Evolutionary conservation across 2,888 invertebrate species (phyloP).

Genomic region (Piscicola geometra): DNA sequence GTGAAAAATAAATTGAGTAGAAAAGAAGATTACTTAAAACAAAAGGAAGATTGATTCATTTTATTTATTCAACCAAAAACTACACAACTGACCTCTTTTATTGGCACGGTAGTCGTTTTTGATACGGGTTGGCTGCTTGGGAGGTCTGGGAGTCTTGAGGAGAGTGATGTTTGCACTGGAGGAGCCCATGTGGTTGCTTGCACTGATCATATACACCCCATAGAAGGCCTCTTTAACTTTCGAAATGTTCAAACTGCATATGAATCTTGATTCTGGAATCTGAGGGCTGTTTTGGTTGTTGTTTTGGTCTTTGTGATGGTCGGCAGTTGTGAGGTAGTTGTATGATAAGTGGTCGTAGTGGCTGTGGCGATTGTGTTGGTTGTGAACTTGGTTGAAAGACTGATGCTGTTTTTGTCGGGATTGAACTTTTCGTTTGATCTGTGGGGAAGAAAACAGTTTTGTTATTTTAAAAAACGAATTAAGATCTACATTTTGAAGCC

Average conservation of each 20-base stretch:
- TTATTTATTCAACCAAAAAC: not conserved
- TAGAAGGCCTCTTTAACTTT: not conserved
- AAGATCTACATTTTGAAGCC: too few species aligned
- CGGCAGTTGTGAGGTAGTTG: not conserved
- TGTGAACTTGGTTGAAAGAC: too few species aligned
- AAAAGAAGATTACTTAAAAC: not conserved
- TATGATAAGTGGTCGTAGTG: not conserved
- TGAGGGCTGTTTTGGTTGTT: too few species aligned
- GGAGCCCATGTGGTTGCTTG: not conserved
- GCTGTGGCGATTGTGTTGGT: not conserved
- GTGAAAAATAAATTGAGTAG: too few species aligned
- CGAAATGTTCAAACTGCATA: not conserved
- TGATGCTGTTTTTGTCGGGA: too few species aligned
- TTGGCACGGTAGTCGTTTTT: not conserved
- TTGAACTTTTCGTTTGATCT: too few species aligned
- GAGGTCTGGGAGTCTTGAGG: not conserved
- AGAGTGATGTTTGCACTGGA: not conserved
- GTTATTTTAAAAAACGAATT: too few species aligned
- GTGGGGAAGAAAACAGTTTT: too few species aligned
- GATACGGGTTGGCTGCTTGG: not conserved
- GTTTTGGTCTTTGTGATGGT: too few species aligned
- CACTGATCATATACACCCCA: not conserved
- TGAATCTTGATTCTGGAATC: not conserved
- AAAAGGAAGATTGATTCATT: not conserved
- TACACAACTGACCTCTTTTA: not conserved